Percentiles rank a stretch among this genome's conserved stretches.
phyloP scores from a whole-genome alignment of 2,113 vertebrate genomes.

The Silurus asotus region DNA sequence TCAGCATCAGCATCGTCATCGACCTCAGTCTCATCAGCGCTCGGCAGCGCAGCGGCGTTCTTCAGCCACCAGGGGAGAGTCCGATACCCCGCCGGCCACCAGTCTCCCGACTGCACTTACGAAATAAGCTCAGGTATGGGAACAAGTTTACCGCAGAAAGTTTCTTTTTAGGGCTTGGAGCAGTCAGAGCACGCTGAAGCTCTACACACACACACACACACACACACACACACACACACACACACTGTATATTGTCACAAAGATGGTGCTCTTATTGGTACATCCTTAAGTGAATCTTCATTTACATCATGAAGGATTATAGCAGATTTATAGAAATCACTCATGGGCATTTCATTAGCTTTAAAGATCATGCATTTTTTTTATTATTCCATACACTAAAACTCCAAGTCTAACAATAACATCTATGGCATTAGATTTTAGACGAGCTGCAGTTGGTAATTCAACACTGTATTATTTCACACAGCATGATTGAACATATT shows the following conservation, averaged over 20 bases:
- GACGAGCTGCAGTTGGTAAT: not conserved
- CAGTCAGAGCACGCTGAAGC: not conserved
- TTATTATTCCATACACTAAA: not conserved
- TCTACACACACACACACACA: not conserved
- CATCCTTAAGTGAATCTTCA: not conserved
- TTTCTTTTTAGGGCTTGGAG: not conserved
- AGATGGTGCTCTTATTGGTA: not conserved
- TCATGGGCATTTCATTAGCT: not conserved
- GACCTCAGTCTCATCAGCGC: conserved; percentile 7
- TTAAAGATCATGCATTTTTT: not conserved
- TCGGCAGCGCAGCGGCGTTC: conserved; percentile 36
- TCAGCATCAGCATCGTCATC: conserved; percentile 26
- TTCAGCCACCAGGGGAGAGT: conserved; percentile 64
- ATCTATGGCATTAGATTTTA: not conserved
- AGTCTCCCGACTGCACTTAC: conserved; percentile 73
- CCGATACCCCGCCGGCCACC: conserved; percentile 67
- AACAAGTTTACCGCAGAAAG: conserved; percentile 13
- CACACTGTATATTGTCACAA: not conserved
- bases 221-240: no score
- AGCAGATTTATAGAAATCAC: not conserved
- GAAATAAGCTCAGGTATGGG: conserved; percentile 86
- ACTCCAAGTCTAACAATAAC: not conserved
- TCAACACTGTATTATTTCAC: not conserved
- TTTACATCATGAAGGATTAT: not conserved
- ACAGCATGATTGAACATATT: not conserved